Base-by-base conservation (phyloP, 2,888 invertebrate genomes). In the Encarsia formosa region DNA sequence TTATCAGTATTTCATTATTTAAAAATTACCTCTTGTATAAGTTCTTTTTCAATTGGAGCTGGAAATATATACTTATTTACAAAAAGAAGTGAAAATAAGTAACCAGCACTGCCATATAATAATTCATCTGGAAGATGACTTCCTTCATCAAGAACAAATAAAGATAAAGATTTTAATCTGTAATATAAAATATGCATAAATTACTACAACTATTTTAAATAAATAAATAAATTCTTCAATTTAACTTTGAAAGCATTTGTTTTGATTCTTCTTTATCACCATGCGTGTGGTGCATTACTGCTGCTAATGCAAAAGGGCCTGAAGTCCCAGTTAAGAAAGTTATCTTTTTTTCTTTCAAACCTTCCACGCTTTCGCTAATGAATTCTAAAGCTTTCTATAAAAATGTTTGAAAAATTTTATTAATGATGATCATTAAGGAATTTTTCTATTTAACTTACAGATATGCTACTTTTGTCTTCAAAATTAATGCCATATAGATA, bases 61-160 rank as follows among this genome's bases (percentile, higher is more conserved):
- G 81, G 77, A 32, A 79, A 79, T 60, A 86, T 75, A 65, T 86
- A 70, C 65, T 81, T 79, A 65, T 86, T 86, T 1, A 91, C 80
- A 77, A 85, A 90, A 8, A 91, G 74, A 43, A 93, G 76, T 3
- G 88, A 78, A 75, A 81, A 90, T 13, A 95, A 76, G 71, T 89
- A 93, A 18, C 94, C 94, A 60, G 82, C 81, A 67, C 89, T 79
- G 5, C 95, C 94, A 77, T 90, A 92, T 29, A 95, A 77, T 49
- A 91, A 73, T 75, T 94, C 94, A 79, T 93, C 88, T 0, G 91
- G 85, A 44, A 82, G 64, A 57, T 78, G 77, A 19, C 74, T 70
- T 41, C 69, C 67, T 35, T 80, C 75, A 49, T 79, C 75, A 59
- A 81, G 68, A 44, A 85, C 78, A 59, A 80, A 73, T 43, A 78